Evolutionary conservation across 2,113 vertebrate genomes (phyloP), one percentile per base, ranked within the genome.

Genomic region (Dromas ardeola): DNA sequence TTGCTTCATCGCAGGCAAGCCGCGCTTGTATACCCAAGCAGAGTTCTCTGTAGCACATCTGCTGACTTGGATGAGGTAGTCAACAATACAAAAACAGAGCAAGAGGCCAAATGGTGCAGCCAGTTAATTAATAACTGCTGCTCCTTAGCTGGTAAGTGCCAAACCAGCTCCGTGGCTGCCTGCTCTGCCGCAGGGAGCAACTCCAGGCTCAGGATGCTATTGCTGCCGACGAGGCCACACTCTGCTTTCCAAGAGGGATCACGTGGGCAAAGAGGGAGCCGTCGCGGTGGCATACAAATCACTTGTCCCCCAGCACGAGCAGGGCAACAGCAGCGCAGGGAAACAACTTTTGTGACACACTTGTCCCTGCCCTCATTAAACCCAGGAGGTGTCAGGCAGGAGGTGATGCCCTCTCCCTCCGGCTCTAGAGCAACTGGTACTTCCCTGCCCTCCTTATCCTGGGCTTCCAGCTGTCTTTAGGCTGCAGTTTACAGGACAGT

Each of bases 191-290:
- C n/a, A 15, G 20, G 43, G 65, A 40, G 56, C n/a, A 70, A 4
- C 49, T 47, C 30, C 66, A 47, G 38, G 43, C n/a, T 59, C 23
- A 38, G 55, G 43, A 58, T 23, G n/a, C 45, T 47, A 25, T 13
- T 22, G 43, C 42, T 50, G 38, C 47, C 1, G 0, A 4, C 0
- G 2, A 70, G 19, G 40, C 56, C 27, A 13, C 1, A 34, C 36
- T 53, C 71, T 0, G 0, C 71, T 22, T 61, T 32, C 53, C 47
- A 8, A 36, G 65, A 45, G 15, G 42, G 29, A 52, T 72, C 40
- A 17, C 0, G 1, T 13, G 11, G 72, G 19, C 22, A 32, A 61
- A 49, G 30, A 62, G 8, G 40, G 49, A 86, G 30, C 61, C 30
- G 20, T 32, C 45, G 26, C 18, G 11, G 47, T 6, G 11, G 27